Conservation (phyloP, 1,140 invertebrate genomes). For the Conus betulinus region DNA sequence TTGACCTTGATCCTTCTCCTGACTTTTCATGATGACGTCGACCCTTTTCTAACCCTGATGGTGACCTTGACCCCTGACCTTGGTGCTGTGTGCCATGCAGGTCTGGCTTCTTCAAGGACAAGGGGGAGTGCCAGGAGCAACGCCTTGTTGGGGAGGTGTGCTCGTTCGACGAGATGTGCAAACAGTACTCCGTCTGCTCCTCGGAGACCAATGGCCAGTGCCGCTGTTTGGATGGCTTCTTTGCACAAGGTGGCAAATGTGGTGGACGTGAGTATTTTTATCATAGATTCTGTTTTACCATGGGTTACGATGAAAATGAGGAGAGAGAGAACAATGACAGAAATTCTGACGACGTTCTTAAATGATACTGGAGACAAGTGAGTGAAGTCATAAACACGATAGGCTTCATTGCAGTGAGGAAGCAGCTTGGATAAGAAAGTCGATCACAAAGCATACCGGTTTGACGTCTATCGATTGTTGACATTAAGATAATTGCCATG, state of each 20-base stretch:
- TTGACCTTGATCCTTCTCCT: too few relatives aligned
- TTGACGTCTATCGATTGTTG: too few relatives aligned
- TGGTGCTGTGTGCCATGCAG: neutral
- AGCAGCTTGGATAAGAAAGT: too few relatives aligned
- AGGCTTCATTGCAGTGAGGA: too few relatives aligned
- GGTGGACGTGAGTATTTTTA: constrained; percentile 31
- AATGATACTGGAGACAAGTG: neutral
- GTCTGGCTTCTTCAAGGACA: constrained; percentile 31
- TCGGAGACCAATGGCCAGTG: constrained; percentile 16
- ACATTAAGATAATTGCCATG: too few relatives aligned
- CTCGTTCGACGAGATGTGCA: constrained; percentile 35
- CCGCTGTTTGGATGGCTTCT: constrained; percentile 20
- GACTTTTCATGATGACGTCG: too few relatives aligned
- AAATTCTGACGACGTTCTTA: neutral
- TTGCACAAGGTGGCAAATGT: constrained; percentile 16
- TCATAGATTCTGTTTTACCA: neutral
- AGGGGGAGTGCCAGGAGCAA: constrained; percentile 29
- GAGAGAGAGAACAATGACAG: neutral
- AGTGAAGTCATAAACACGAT: too few relatives aligned
- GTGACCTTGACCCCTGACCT: too few relatives aligned
- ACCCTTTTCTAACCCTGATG: too few relatives aligned
- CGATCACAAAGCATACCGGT: too few relatives aligned
- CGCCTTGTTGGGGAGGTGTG: constrained; percentile 23
- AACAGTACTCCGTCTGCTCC: constrained; percentile 31
- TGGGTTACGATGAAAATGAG: neutral